These are phyloP conservation scores for Pseudomyrmex concolor DNA, from an alignment of 1,140 invertebrate genomes.

Conservation along the genomic window DNA sequence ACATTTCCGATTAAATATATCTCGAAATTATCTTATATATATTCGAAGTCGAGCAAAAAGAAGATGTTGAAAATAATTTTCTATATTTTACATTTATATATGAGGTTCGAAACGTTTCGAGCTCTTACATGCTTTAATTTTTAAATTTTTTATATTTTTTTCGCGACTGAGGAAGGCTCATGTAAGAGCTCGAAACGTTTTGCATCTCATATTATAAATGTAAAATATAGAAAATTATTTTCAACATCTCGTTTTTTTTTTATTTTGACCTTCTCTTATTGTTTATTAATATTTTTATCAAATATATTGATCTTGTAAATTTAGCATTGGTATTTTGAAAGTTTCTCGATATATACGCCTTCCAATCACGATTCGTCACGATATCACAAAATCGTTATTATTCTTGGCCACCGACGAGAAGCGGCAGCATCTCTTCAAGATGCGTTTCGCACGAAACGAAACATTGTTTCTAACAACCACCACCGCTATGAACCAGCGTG, in stretches of 20 bases:
- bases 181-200: too few species aligned
- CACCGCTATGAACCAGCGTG: conserved; percentile 39
- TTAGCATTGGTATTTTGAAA: neutral
- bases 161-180: too few species aligned
- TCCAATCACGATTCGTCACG: neutral
- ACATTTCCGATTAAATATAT: neutral
- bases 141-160: too few species aligned
- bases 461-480: conserved; percentile 64
- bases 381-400: conserved; percentile 20
- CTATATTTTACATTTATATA: too few species aligned
- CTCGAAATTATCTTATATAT: neutral
- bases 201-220: too few species aligned
- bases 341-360: conserved; percentile 3
- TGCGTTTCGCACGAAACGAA: conserved; percentile 57
- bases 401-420: conserved; percentile 6
- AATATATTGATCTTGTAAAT: neutral
- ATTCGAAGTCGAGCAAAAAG: too few species aligned
- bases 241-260: too few species aligned
- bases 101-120: too few species aligned
- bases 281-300: neutral
- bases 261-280: too few species aligned
- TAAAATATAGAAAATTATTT: too few species aligned
- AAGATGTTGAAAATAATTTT: too few species aligned
- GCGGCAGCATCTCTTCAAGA: conserved; percentile 30
- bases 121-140: too few species aligned